Percentiles rank a stretch among this genome's conserved stretches.
These are phyloP conservation scores for Thysanoteuthis rhombus DNA, from an alignment of 2,888 invertebrate species.

Conservation along the genomic window DNA sequence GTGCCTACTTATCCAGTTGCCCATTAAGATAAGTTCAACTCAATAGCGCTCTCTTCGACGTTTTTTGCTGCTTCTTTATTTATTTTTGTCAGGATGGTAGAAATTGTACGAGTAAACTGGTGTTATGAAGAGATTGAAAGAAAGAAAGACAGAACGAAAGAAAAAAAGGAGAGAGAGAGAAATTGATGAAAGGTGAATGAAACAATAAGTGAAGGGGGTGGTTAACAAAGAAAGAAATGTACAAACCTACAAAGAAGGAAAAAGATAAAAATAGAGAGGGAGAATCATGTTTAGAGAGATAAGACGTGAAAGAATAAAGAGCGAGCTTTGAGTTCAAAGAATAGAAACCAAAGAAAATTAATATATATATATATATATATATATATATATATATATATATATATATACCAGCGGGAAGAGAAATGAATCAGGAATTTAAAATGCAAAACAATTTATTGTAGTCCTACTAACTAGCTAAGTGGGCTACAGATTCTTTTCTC, in stretches of 20 bases:
- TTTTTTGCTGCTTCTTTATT: neutral
- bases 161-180: neutral
- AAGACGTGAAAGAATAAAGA: no score
- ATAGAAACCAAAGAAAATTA: neutral
- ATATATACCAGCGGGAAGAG: no score
- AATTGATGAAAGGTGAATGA: neutral
- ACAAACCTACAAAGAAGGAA: neutral
- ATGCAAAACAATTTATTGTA: no score
- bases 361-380: neutral
- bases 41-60: neutral
- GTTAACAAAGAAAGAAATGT: neutral
- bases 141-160: neutral
- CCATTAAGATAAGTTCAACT: conserved; percentile 1
- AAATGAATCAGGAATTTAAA: no score
- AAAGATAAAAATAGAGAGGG: neutral
- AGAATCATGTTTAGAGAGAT: neutral
- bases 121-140: neutral
- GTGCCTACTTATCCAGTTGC: conserved; percentile 1
- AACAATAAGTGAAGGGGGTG: no score
- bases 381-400: neutral
- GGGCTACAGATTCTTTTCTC: no score
- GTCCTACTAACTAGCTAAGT: no score
- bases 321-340: neutral
- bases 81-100: neutral
- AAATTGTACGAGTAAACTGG: neutral